These are phyloP conservation scores for Monodelphis domestica DNA, from an alignment of 2,797 vertebrate species.

Conservation along the genomic window DNA sequence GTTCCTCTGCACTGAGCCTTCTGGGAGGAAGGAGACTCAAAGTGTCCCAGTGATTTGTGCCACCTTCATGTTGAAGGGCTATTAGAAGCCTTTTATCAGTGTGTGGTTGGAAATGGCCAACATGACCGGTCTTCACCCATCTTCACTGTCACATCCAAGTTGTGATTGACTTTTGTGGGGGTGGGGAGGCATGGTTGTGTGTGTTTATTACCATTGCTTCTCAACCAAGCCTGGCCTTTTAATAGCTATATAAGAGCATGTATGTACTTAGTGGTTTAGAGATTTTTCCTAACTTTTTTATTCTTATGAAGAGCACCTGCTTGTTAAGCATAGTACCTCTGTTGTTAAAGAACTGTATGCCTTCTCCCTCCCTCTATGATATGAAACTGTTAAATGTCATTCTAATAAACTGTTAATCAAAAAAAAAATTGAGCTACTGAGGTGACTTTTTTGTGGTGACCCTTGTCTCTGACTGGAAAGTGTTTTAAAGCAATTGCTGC, in stretches of 20 bases:
- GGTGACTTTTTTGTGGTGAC: conserved; percentile 4
- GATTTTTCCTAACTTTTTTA: conserved; percentile 78
- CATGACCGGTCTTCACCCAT: not conserved
- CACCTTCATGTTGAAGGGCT: not conserved
- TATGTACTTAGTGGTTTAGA: conserved; percentile 81
- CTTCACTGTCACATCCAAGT: not conserved
- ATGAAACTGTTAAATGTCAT: conserved; percentile 78
- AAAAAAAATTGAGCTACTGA: conserved; percentile 66
- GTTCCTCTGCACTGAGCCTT: not conserved
- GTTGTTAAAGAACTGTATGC: conserved; percentile 75
- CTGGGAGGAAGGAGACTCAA: not conserved
- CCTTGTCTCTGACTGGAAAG: not conserved
- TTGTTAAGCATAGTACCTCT: conserved; percentile 62
- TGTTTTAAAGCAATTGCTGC: not conserved
- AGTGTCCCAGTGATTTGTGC: not conserved
- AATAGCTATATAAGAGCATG: conserved; percentile 78
- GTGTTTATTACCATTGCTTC: not conserved
- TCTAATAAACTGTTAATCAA: conserved; percentile 86
- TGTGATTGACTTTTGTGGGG: not conserved
- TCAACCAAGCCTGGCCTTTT: conserved; percentile 62
- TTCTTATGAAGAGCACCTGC: conserved; percentile 72
- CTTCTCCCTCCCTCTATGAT: conserved; percentile 60
- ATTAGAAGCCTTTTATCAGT: not conserved
- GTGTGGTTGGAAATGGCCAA: not conserved
- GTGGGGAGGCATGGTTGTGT: not conserved